phyloP scores from a whole-genome alignment of 1,140 invertebrate species.

The Tetramorium simillimum region DNA sequence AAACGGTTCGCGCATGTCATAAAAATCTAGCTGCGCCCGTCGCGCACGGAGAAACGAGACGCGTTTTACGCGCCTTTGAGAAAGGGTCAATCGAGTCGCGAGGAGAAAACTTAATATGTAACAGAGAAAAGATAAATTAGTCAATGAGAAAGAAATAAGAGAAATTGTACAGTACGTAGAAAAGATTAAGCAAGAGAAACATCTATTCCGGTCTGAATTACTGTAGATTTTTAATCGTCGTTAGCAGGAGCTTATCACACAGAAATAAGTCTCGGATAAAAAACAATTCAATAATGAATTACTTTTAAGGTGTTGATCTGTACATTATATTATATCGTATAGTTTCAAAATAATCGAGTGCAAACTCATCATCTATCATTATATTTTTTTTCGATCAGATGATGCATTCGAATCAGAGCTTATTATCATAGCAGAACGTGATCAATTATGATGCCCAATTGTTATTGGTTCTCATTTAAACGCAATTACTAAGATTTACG shows the following conservation, averaged over 20 bases:
- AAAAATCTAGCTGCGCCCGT: slow-evolving; percentile 40
- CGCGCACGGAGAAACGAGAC: neutral
- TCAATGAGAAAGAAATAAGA: neutral
- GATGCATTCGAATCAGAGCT: no score
- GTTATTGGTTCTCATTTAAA: slow-evolving; percentile 32
- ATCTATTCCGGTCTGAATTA: neutral
- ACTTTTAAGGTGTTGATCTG: neutral
- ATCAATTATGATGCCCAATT: slow-evolving; percentile 32
- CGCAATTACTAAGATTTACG: neutral
- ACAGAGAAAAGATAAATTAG: neutral
- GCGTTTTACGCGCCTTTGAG: neutral
- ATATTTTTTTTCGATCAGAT: no score
- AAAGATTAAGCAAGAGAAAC: neutral
- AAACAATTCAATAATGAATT: neutral
- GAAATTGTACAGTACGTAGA: neutral
- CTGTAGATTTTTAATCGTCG: neutral
- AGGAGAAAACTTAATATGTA: slow-evolving; percentile 6
- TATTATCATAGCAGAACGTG: slow-evolving; percentile 19
- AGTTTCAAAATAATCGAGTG: neutral
- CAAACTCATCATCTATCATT: no score
- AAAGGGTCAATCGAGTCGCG: neutral
- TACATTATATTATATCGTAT: neutral
- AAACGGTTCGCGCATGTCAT: slow-evolving; percentile 16
- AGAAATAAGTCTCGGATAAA: neutral
- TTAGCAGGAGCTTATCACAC: neutral